phyloP scores from a whole-genome alignment of 92 coral and sea anemone genomes.

The Diadumene lineata region DNA sequence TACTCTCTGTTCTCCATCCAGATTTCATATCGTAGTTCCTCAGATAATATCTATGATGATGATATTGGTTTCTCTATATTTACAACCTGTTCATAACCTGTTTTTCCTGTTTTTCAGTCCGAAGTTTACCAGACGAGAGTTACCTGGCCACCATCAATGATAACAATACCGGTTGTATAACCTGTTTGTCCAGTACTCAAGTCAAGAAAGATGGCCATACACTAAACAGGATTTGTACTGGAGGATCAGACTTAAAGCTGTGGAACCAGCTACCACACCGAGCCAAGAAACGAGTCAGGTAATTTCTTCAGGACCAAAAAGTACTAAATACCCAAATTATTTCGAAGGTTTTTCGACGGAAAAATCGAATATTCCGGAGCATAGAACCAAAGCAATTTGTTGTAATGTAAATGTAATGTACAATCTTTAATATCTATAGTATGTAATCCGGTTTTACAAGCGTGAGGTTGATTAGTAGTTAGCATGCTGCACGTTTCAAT shows the following conservation, averaged over 20 bases:
- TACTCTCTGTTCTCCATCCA: too few relatives aligned
- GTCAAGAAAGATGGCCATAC: slow-evolving; percentile 67
- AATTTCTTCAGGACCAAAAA: not conserved
- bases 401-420: too few relatives aligned
- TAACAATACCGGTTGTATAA: slow-evolving; percentile 84
- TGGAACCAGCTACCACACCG: slow-evolving; percentile 86
- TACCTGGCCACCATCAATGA: slow-evolving; percentile 89
- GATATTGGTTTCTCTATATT: not conserved
- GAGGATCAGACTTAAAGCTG: slow-evolving; percentile 85
- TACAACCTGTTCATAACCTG: too few relatives aligned
- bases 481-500: too few relatives aligned
- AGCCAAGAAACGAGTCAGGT: slow-evolving; percentile 88
- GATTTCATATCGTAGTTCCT: too few relatives aligned
- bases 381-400: too few relatives aligned
- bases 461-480: too few relatives aligned
- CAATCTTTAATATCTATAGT: too few relatives aligned
- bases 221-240: slow-evolving; percentile 87
- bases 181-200: slow-evolving; percentile 82
- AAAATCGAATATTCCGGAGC: too few relatives aligned
- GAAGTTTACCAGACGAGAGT: slow-evolving; percentile 86
- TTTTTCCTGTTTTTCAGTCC: slow-evolving; percentile 51
- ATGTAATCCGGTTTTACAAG: too few relatives aligned
- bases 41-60: not conserved
- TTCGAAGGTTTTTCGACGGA: too few relatives aligned
- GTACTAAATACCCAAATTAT: not conserved